Base-by-base conservation (phyloP, 2,797 vertebrate genomes). In the Sebastes wilsoni region DNA sequence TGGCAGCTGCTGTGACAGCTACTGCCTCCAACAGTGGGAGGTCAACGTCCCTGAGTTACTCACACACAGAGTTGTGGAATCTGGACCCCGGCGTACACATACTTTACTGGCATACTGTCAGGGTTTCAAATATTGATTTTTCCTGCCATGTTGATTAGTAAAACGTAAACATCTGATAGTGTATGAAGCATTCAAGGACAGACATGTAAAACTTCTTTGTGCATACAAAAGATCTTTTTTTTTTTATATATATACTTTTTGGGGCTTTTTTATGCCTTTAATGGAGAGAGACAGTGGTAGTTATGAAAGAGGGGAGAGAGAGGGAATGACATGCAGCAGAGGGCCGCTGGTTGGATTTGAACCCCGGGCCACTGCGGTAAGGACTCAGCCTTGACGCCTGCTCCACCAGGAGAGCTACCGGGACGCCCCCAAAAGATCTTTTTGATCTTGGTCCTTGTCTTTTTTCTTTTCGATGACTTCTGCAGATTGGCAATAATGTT, bases 1-100 rank as follows among this genome's bases (percentile, higher is more conserved):
- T 82, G 75, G 69, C 87, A 87, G 86, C 84, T 82, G 68, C 83
- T 75, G 73, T 64, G 81, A 81, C 81, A 77, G 77, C 82, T 77
- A 62, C 75, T 66, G 75, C 80, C 72, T 66, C 55, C 38, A 66
- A 38, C 74, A 77, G 49, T 49, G 38, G 61, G 80, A 74, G 69
- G 72, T 78, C 66, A 67, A 61, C 60, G 18, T 67, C 76, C 68
- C 58, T 38, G 75, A 77, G 56, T 69, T 34, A 61, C 49, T 23
- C n/a, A 64, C 64, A 38, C 58, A 58, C 70, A 55, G 49, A 74
- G 52, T 25, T 52, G 11, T 67, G 54, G 38, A 81, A 74, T 59
- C 55, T 70, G n/a, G 54, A 74, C 54, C 38, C 60, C 54, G 60
- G 72, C 38, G 67, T 20, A 32, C 62, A 56, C 54, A 62, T 34